Base-by-base conservation (phyloP, 2,113 vertebrate species). In the Cyanoliseus patagonus region DNA sequence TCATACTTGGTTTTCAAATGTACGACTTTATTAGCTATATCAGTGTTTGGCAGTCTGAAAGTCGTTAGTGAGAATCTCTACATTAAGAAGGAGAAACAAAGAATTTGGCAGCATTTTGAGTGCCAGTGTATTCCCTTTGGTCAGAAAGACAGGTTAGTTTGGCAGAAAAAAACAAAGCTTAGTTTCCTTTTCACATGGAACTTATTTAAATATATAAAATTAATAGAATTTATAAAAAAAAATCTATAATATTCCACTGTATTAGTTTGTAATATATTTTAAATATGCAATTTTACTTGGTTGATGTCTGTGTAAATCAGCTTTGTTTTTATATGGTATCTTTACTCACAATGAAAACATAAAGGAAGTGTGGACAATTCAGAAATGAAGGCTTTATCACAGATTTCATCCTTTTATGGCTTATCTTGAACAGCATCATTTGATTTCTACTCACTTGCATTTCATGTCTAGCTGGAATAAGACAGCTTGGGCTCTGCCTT, bases 1-100 rank as follows among this genome's bases (percentile, higher is more conserved):
- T 82, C 59, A 79, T 52, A 55, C 51, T 95, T 89, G 68, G 18
- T 95, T 96, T 97, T 94, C n/a, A 93, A 93, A 87, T 67, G 62
- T 68, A 59, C 90, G 19, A 88, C 86, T 91, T 90, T 88, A 90
- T 94, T 96, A 77, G 55, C 63, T 95, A 3, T 73, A 90, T 96
- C 92, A 96, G 46, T 8, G 13, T 59, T 91, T 61, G 47, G 64
- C 51, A 81, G 41, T 53, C 16, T n/a, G 79, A 97, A 87, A 93
- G 35, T 37, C 33, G 4, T 86, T 93, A 77, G 49, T 66, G 80
- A 89, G 49, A 80, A 78, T 86, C 52, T 90, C 31, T 83, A 86
- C 68, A 74, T 86, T 83, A 78, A 44, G 84, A 86, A 94, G n/a
- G 1, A 5, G 2, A 18, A 88, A 81, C 51, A 92, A 94, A 92